phyloP scores from a whole-genome alignment of 2,113 vertebrate genomes.

The Puma concolor region DNA sequence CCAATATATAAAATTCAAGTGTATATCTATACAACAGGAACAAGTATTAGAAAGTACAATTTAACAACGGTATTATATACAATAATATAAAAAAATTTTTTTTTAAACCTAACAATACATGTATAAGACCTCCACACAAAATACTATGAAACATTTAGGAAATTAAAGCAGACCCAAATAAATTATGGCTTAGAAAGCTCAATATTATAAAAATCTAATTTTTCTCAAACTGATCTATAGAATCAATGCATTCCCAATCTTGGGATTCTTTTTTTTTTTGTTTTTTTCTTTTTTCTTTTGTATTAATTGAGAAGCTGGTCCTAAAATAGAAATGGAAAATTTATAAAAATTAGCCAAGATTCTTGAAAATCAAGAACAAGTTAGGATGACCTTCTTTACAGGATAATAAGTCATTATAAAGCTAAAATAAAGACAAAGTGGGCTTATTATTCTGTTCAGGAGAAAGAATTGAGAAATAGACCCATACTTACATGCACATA shows the following conservation, averaged over 20 bases:
- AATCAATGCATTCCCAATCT: background rate
- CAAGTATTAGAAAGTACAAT: background rate
- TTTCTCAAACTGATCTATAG: background rate
- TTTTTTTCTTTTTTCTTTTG: background rate
- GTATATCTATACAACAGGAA: background rate
- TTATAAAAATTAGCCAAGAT: background rate
- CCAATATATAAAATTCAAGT: background rate
- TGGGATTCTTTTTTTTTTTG: background rate
- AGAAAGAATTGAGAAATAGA: background rate
- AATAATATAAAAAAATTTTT: background rate
- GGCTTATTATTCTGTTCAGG: background rate
- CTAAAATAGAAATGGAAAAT: constrained; percentile 15
- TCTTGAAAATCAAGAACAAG: constrained; percentile 32
- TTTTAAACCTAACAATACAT: background rate
- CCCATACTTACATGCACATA: background rate
- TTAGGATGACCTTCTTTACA: background rate
- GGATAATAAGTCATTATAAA: background rate
- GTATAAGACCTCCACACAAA: background rate
- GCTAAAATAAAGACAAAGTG: background rate
- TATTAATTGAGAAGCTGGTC: background rate
- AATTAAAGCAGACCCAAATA: constrained; percentile 22
- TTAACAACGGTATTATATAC: background rate
- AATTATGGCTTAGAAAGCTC: background rate
- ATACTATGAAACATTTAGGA: background rate
- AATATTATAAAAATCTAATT: background rate